phyloP scores from a whole-genome alignment of 1,140 invertebrate species.

The Radopholus similis region DNA sequence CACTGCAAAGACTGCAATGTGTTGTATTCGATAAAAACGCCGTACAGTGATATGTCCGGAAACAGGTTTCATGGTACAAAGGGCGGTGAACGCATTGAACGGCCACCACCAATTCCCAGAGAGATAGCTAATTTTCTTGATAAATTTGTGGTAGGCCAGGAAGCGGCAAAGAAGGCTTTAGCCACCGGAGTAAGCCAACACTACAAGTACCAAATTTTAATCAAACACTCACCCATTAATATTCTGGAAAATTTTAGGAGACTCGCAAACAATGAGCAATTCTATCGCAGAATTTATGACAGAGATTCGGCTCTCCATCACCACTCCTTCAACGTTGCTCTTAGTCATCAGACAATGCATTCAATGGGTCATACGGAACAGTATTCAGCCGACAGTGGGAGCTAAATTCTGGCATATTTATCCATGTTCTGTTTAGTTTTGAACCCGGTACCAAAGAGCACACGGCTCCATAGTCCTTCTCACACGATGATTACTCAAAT shows the following conservation, averaged over 20 bases:
- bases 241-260: background rate
- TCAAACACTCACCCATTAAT: background rate
- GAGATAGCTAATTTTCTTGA: slow-evolving; percentile 72
- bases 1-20: slow-evolving; percentile 37
- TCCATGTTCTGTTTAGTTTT: background rate
- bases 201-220: slow-evolving; percentile 69
- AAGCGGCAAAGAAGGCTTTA: slow-evolving; percentile 94
- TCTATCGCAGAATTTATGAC: background rate
- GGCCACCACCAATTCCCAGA: slow-evolving; percentile 25
- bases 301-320: background rate
- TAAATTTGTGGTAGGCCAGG: slow-evolving; percentile 95
- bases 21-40: slow-evolving; percentile 13
- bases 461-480: no score
- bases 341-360: no score
- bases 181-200: slow-evolving; percentile 98
- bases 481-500: no score
- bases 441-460: background rate
- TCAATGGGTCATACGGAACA: no score
- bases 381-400: no score
- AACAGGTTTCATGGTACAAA: slow-evolving; percentile 22
- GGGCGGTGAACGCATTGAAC: background rate
- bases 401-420: background rate
- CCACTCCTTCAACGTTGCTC: background rate
- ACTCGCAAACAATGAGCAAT: background rate
- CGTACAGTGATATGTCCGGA: background rate